These are phyloP conservation scores for Zaprionus ghesquierei DNA, from an alignment of 1,140 invertebrate species.

Conservation along the genomic window DNA sequence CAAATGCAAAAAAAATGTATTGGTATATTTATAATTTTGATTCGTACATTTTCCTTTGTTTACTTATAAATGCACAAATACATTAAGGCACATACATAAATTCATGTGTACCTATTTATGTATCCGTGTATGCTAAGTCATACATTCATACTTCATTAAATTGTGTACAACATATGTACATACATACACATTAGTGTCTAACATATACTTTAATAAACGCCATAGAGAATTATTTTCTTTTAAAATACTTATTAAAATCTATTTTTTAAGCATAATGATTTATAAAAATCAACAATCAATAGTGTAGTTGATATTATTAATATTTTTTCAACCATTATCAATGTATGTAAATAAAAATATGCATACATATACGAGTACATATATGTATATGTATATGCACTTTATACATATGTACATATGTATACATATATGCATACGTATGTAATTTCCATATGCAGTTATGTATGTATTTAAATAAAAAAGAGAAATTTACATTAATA, in stretches of 20 bases:
- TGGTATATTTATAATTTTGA: neutral
- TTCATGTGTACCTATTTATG: no score
- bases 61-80: neutral
- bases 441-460: neutral
- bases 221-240: neutral
- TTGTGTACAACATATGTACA: no score
- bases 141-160: no score
- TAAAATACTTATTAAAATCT: neutral
- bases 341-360: slow-evolving; percentile 19
- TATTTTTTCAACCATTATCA: neutral
- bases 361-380: neutral
- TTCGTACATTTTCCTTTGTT: neutral
- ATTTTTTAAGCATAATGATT: neutral
- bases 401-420: slow-evolving; percentile 8
- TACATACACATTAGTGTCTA: slow-evolving; percentile 3
- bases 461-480: no score
- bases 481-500: no score
- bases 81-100: neutral
- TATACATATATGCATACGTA: slow-evolving; percentile 1
- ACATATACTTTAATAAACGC: neutral
- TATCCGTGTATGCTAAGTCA: neutral
- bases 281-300: neutral
- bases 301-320: neutral
- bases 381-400: slow-evolving; percentile 15
- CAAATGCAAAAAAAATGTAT: neutral